Percentiles rank a stretch among this genome's conserved stretches.
Conservation (phyloP, 2,888 invertebrate species). For the Taphrorychus bicolor region DNA sequence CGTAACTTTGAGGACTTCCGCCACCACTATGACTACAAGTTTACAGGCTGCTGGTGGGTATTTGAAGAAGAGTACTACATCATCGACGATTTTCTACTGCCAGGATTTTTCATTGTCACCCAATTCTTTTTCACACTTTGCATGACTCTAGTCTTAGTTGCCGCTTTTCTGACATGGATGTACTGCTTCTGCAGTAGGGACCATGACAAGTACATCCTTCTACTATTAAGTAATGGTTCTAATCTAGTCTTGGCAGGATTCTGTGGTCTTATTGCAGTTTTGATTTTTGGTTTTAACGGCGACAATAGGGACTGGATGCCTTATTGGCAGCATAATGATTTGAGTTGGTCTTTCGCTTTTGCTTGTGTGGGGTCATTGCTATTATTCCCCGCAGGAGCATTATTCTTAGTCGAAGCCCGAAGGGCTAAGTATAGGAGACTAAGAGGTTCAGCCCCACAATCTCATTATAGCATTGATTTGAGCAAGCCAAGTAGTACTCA, state of each 20-base stretch:
- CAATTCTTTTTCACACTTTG: constrained; percentile 93
- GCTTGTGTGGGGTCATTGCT: constrained; percentile 80
- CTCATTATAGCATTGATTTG: constrained; percentile 71
- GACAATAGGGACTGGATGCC: constrained; percentile 97
- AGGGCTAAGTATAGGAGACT: constrained; percentile 77
- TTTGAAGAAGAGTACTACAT: constrained; percentile 97
- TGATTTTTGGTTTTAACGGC: constrained; percentile 89
- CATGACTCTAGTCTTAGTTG: constrained; percentile 80
- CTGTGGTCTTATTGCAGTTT: constrained; percentile 82
- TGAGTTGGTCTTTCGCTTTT: constrained; percentile 93
- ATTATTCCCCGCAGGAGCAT: constrained; percentile 76
- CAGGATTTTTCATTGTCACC: constrained; percentile 91
- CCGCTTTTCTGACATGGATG: constrained; percentile 74
- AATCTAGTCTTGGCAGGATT: constrained; percentile 76
- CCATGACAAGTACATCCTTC: constrained; percentile 77
- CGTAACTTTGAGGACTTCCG: constrained; percentile 85
- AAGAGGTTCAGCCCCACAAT: constrained; percentile 72
- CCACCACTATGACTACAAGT: constrained; percentile 82
- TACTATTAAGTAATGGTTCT: constrained; percentile 77
- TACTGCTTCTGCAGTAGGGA: constrained; percentile 78
- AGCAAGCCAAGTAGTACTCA: constrained; percentile 67
- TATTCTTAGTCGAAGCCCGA: constrained; percentile 85
- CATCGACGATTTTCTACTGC: constrained; percentile 86
- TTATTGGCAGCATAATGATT: constrained; percentile 92
- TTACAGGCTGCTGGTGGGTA: constrained; percentile 95